These are phyloP conservation scores for Turritopsis dohrnii DNA, from an alignment of 30 jellyfish, hydroid and myxozoan genomes.

Conservation along the genomic window DNA sequence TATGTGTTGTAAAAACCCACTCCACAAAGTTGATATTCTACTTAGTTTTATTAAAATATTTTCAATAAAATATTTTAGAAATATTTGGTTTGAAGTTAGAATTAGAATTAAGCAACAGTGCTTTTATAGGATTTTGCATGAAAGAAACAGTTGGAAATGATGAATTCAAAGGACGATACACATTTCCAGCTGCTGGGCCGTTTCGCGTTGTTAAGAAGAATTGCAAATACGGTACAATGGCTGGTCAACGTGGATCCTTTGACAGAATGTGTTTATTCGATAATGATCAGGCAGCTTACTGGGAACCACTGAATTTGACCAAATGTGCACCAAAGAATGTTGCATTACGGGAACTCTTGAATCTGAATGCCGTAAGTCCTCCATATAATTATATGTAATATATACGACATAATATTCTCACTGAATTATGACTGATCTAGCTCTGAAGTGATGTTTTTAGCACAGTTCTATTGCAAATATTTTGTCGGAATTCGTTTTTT, in stretches of 20 bases:
- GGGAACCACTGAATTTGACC: not conserved
- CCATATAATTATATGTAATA: too few relatives aligned
- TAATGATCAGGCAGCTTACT: not conserved
- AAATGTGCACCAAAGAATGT: not conserved
- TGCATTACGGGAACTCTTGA: not conserved
- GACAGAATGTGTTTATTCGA: not conserved
- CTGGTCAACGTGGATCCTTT: not conserved
- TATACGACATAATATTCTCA: too few relatives aligned
- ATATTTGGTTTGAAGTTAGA: not conserved
- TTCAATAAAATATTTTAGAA: too few relatives aligned
- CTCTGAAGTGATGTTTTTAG: too few relatives aligned
- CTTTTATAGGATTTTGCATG: constrained; percentile 1
- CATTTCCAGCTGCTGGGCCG: not conserved
- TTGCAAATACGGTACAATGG: not conserved
- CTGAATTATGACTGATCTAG: too few relatives aligned
- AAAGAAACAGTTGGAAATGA: not conserved
- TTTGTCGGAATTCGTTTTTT: too few relatives aligned
- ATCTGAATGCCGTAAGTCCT: not conserved
- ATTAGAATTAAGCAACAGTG: not conserved
- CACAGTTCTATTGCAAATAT: too few relatives aligned
- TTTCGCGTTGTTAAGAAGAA: not conserved
- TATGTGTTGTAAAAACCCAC: too few relatives aligned
- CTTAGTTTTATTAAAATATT: too few relatives aligned
- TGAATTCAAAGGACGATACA: not conserved
- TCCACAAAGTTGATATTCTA: too few relatives aligned